Percentiles rank a stretch among this genome's conserved stretches.
phyloP scores from a whole-genome alignment of 2,888 invertebrate genomes.

The Chironomus riparius region DNA sequence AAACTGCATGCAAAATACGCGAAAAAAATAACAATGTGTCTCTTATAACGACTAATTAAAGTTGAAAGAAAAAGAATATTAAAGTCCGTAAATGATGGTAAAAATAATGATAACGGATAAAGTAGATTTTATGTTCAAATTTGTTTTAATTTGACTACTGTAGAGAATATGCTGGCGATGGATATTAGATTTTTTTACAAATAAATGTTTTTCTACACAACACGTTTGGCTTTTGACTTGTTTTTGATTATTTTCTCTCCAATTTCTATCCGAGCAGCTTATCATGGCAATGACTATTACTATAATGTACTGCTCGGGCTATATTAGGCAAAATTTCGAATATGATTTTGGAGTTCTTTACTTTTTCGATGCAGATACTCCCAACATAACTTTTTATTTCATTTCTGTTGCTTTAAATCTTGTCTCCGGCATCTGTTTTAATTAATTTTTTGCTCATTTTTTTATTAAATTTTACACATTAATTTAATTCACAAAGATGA shows the following conservation, averaged over 20 bases:
- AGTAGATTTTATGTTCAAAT: constrained; percentile 7
- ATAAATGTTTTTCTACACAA: constrained; percentile 25
- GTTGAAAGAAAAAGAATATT: too few relatives aligned
- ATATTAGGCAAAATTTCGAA: too few relatives aligned
- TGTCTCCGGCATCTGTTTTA: background rate
- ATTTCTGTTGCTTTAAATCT: too few relatives aligned
- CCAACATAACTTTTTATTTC: too few relatives aligned
- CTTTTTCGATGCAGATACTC: too few relatives aligned
- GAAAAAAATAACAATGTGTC: constrained; percentile 8
- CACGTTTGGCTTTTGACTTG: background rate
- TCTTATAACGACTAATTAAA: constrained; percentile 10
- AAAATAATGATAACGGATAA: constrained; percentile 6
- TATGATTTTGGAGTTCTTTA: too few relatives aligned
- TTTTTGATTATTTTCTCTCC: background rate
- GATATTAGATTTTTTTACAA: constrained; percentile 10
- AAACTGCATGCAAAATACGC: background rate
- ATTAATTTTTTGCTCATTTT: background rate
- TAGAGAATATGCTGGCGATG: constrained; percentile 11
- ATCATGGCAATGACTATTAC: too few relatives aligned
- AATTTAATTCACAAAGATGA: background rate
- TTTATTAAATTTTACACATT: background rate
- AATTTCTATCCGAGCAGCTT: too few relatives aligned
- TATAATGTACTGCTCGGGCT: too few relatives aligned
- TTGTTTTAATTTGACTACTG: background rate
- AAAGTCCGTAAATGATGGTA: background rate